Conservation (phyloP, 2,888 invertebrate genomes). For the Hirtodrosophila confusa region DNA sequence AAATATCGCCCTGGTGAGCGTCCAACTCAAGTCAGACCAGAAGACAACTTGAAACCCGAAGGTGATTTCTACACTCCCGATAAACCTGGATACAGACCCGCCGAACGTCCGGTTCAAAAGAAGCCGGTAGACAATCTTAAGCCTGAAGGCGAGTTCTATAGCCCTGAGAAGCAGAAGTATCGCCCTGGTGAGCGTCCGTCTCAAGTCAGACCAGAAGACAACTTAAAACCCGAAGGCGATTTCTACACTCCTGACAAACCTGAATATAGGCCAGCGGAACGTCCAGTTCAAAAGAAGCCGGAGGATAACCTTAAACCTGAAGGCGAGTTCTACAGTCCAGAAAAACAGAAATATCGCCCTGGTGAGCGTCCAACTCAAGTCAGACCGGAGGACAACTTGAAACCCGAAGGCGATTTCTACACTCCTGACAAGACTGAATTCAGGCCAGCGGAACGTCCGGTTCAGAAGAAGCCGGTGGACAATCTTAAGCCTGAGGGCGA, state of each 20-base stretch:
- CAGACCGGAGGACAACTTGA: slow-evolving; percentile 83
- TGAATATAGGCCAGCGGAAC: slow-evolving; percentile 84
- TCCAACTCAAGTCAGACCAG: slow-evolving; percentile 75
- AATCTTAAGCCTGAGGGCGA: slow-evolving; percentile 83
- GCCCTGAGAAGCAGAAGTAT: slow-evolving; percentile 83
- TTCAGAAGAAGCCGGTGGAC: slow-evolving; percentile 80
- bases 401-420: slow-evolving; percentile 86
- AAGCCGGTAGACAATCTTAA: slow-evolving; percentile 84
- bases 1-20: slow-evolving; percentile 34
- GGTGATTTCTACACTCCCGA: slow-evolving; percentile 84
- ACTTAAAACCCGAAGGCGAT: slow-evolving; percentile 85
- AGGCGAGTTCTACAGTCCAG: slow-evolving; percentile 82
- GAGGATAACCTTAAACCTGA: slow-evolving; percentile 85
- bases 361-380: slow-evolving; percentile 2
- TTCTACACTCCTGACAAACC: slow-evolving; percentile 80
- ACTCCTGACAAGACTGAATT: slow-evolving; percentile 21
- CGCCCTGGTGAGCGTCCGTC: slow-evolving; percentile 85
- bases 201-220: slow-evolving; percentile 85
- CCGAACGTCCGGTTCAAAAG: slow-evolving; percentile 84
- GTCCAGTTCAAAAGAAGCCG: slow-evolving; percentile 84
- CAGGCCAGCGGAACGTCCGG: slow-evolving; percentile 50
- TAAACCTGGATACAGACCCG: slow-evolving; percentile 84
- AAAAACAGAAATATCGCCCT: slow-evolving; percentile 61
- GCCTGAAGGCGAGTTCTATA: slow-evolving; percentile 86
- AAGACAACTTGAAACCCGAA: slow-evolving; percentile 85